Evolutionary conservation across 2,113 vertebrate genomes (phyloP), one percentile per base, ranked within the genome.

Genomic region (Cinclus cinclus): DNA sequence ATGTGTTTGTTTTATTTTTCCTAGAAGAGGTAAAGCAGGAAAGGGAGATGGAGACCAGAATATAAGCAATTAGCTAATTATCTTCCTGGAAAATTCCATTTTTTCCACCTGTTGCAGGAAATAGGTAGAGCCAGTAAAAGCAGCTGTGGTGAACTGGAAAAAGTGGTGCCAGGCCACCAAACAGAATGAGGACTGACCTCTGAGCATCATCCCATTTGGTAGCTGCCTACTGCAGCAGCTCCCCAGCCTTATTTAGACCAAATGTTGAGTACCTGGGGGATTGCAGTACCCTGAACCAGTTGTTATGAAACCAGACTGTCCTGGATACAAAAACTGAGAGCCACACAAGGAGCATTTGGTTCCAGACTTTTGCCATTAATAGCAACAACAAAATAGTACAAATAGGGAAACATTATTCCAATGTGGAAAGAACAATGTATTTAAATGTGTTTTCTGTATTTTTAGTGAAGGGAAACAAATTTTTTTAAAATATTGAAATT

Each of bases 131-230:
- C 10, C 44, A 62, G 37, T 76, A 56, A 37, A 6, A n/a, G 15
- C 11, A 60, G 37, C 19, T 64, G 6, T 24, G n/a, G 12, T 11
- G 7, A 44, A 9, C 12, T 28, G 31, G 62, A 28, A 56, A 33
- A 68, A 41, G 30, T 10, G 33, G 20, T 71, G 35, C 46, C 53
- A 42, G 44, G 12, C 24, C 79, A 64, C 52, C 13, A 50, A 30
- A 21, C 0, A 1, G 4, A 47, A 33, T 22, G 33, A 42, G 63
- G 30, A 69, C 16, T 1, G 5, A n/a, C 31, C 39, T 56, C 15
- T 52, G 49, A 56, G 31, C 42, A 79, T 4, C 31, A 7, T 21
- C 21, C 27, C 15, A 4, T 56, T 35, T 44, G 23, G n/a, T 7
- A 18, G n/a, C 6, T 69, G 25, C 41, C 46, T n/a, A 4, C 47